Evolutionary conservation across 2,797 vertebrate genomes (phyloP).

Genomic region (Neosalanx taihuensis): DNA sequence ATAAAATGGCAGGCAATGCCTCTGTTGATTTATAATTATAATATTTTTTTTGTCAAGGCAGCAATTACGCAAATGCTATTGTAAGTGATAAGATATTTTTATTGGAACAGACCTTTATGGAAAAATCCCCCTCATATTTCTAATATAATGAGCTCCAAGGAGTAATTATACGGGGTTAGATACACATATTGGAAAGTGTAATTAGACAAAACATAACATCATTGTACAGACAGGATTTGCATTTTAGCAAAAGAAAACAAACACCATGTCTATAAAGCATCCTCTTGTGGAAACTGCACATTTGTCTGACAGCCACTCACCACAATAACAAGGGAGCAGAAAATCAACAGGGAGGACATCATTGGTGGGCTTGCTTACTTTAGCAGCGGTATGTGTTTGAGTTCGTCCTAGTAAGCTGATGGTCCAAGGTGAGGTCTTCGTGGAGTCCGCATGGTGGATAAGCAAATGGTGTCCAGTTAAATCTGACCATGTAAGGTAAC

Average conservation of each 20-base stretch:
- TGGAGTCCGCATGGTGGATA: background rate
- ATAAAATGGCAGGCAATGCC: slow-evolving; percentile 23
- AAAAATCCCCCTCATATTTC: slow-evolving; percentile 36
- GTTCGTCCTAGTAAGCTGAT: background rate
- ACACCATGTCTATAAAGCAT: slow-evolving; percentile 6
- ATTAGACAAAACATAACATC: slow-evolving; percentile 18
- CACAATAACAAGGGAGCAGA: background rate
- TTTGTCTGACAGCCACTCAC: background rate
- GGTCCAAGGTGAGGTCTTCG: background rate
- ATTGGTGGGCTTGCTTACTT: background rate
- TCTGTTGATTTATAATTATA: slow-evolving; percentile 29
- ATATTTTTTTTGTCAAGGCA: slow-evolving; percentile 41
- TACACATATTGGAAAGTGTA: slow-evolving; percentile 29
- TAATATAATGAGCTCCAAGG: slow-evolving; percentile 24
- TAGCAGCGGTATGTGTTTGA: slow-evolving; percentile 27
- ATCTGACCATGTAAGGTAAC: no score
- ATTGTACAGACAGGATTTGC: slow-evolving; percentile 14
- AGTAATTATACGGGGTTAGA: slow-evolving; percentile 34
- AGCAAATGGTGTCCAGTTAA: background rate
- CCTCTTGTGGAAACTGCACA: slow-evolving; percentile 4
- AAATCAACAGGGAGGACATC: background rate
- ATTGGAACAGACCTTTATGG: slow-evolving; percentile 42
- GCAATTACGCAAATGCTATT: slow-evolving; percentile 37
- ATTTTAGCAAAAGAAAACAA: slow-evolving; percentile 17
- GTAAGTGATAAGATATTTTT: slow-evolving; percentile 41